Percentiles rank a stretch among this genome's conserved stretches.
Evolutionary conservation across 1,140 invertebrate species (phyloP).

Genomic region (Scaptodrosophila lebanonensis): DNA sequence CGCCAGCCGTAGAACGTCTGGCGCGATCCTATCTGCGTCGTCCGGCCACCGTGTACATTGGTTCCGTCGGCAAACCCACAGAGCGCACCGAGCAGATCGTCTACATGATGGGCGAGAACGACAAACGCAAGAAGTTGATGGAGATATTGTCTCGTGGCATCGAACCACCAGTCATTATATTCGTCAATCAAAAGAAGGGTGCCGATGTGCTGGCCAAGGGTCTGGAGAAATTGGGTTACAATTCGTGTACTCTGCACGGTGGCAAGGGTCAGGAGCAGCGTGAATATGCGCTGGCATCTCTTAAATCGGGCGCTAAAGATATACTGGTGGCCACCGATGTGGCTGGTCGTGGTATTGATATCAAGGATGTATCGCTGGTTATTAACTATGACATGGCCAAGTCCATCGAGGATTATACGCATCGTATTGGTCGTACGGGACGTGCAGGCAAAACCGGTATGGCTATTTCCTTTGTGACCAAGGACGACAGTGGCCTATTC

Average conservation of each 20-base stretch:
- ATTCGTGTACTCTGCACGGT: constrained; percentile 97
- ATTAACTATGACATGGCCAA: constrained; percentile 99
- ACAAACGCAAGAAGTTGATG: constrained; percentile 94
- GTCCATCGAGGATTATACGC: constrained; percentile 99
- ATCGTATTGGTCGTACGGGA: constrained; percentile 99
- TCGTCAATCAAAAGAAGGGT: constrained; percentile 99
- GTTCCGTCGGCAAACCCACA: constrained; percentile 98
- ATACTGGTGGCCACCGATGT: constrained; percentile 99
- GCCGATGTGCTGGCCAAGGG: constrained; percentile 98
- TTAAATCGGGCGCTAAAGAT: constrained; percentile 96
- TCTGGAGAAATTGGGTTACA: constrained; percentile 97
- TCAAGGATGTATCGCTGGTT: constrained; percentile 98
- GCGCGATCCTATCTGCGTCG: constrained; percentile 96
- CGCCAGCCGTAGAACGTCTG: constrained; percentile 96
- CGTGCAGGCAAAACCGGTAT: constrained; percentile 98
- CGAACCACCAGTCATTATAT: constrained; percentile 98
- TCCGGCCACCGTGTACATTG: constrained; percentile 98
- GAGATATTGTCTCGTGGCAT: constrained; percentile 91
- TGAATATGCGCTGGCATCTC: constrained; percentile 97
- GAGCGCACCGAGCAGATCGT: constrained; percentile 99
- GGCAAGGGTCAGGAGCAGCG: constrained; percentile 99
- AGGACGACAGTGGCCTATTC: constrained; percentile 96
- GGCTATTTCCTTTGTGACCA: constrained; percentile 97
- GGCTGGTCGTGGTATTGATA: constrained; percentile 99
- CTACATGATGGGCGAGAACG: constrained; percentile 94